Evolutionary conservation across 1,140 invertebrate species (phyloP).

Genomic region (Nephotettix cincticeps): DNA sequence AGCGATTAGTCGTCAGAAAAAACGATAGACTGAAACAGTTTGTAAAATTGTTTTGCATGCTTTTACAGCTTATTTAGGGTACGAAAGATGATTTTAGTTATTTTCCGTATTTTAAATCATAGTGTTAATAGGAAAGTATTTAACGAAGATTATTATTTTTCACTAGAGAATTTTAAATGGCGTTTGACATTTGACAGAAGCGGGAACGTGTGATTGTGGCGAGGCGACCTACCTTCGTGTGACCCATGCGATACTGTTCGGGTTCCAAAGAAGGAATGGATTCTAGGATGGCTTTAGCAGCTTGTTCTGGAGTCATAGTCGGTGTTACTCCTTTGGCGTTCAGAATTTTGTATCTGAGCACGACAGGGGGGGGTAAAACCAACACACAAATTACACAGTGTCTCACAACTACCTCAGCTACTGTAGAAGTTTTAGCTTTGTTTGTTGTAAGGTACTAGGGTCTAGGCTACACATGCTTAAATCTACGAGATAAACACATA

Average conservation of each 20-base stretch:
- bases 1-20: too few species aligned
- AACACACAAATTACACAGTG: neutral
- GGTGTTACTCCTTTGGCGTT: constrained; percentile 76
- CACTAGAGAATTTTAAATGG: neutral
- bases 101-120: too few species aligned
- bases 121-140: neutral
- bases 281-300: constrained; percentile 86
- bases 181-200: too few species aligned
- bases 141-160: neutral
- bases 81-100: too few species aligned
- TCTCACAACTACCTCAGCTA: too few species aligned
- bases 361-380: constrained; percentile 29
- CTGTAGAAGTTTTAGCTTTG: too few species aligned
- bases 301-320: constrained; percentile 74
- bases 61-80: too few species aligned
- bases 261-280: constrained; percentile 76
- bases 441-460: too few species aligned
- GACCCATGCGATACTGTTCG: constrained; percentile 93
- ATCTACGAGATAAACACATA: too few species aligned
- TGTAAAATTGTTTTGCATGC: too few species aligned
- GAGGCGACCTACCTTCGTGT: constrained; percentile 93
- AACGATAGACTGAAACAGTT: too few species aligned
- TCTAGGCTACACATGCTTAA: neutral
- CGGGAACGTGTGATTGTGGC: too few species aligned
- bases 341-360: constrained; percentile 91